Base-by-base conservation (phyloP, 2,888 invertebrate genomes). In the Eupsilia transversa region DNA sequence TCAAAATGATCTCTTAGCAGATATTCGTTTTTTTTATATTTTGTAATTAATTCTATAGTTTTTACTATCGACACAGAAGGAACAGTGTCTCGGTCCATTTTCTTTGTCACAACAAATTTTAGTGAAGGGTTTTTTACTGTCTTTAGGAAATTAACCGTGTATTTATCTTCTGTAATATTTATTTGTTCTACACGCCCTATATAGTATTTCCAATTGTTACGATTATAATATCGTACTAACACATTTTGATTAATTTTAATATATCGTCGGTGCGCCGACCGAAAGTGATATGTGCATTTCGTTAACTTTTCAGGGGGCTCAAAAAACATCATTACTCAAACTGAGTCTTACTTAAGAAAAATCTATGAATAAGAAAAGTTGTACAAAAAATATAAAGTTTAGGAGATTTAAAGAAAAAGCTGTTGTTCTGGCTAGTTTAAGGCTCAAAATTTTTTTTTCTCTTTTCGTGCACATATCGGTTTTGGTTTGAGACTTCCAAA, bases 151-250 rank as follows among this genome's bases (percentile, higher is more conserved):
- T 30, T 56, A 56, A 56, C 30, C 9, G 56, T 56, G 56, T 56
- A 56, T 54, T 14, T 54, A 54, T 54, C 54, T 2, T 54, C 27
- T 54, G 54, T 27, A 27, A 54, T 7, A 56, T 56, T 56, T 30
- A 56, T 56, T 56, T 56, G 3, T 30, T 30, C 56, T 20, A 56
- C 27, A 56, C 30, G 56, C 9, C 60, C 38, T 2, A 61, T 38
- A 61, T 61, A 61, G 38, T 61, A 61, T 61, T 61, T 61, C 61
- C 61, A 61, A 41, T 38, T 2, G 61, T 61, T 61, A 61, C 61
- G 61, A 61, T 1, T 61, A 61, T 61, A 61, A 61, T 61, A 61
- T 61, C 38, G 7, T 61, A 61, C 61, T 61, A 61, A 61, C 9
- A 61, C 61, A 61, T 61, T 61, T 61, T 61, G 61, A 17, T 61